These are phyloP conservation scores for Dicroscelio sp. DNA, from an alignment of 2,888 invertebrate genomes.

Conservation along the genomic window DNA sequence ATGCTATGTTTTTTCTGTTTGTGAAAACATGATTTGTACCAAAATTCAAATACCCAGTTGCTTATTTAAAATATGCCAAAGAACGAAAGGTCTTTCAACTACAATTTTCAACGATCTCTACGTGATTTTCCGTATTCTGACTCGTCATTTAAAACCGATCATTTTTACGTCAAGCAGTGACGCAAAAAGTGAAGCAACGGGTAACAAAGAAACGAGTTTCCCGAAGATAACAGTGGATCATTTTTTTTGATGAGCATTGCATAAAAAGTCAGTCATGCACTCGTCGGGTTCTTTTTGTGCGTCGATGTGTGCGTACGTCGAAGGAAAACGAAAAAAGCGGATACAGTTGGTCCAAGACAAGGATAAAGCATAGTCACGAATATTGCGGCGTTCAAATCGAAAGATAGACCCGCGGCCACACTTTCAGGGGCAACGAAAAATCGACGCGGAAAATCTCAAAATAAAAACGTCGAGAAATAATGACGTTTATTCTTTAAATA, in stretches of 20 bases:
- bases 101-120: slow-evolving; percentile 1
- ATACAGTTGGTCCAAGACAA: slow-evolving; percentile 29
- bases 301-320: slow-evolving; percentile 40
- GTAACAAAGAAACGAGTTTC: slow-evolving; percentile 43
- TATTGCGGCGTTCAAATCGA: slow-evolving; percentile 36
- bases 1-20: too few relatives aligned
- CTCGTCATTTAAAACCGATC: slow-evolving; percentile 39
- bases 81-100: neutral
- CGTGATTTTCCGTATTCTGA: neutral
- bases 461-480: slow-evolving; percentile 13
- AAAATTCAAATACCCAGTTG: too few relatives aligned
- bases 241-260: slow-evolving; percentile 41
- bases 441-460: neutral
- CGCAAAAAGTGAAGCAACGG: slow-evolving; percentile 11
- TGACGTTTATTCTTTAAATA: too few relatives aligned
- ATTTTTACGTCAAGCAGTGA: slow-evolving; percentile 48
- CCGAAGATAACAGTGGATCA: slow-evolving; percentile 54
- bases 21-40: too few relatives aligned
- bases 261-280: slow-evolving; percentile 52
- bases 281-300: slow-evolving; percentile 10
- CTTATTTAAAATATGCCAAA: neutral
- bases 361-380: slow-evolving; percentile 48
- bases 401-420: slow-evolving; percentile 23
- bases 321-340: slow-evolving; percentile 50
- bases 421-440: slow-evolving; percentile 17